Percentiles rank a stretch among this genome's conserved stretches.
These are phyloP conservation scores for Steinernema khuongi DNA, from an alignment of 1,140 invertebrate genomes.

Conservation along the genomic window DNA sequence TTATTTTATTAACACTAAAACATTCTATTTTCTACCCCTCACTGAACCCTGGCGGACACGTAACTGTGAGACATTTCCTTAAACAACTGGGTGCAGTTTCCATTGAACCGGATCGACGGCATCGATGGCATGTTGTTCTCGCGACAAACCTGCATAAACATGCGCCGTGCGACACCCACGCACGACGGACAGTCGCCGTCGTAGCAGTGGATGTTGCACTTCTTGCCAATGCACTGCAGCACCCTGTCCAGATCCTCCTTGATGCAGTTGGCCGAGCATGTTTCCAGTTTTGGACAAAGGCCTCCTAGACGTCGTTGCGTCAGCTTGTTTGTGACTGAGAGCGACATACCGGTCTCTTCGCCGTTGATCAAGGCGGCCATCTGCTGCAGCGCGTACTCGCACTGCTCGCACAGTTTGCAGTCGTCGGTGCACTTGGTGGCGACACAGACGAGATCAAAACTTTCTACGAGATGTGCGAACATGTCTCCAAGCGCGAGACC, in stretches of 20 bases:
- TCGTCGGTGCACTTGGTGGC: constrained; percentile 33
- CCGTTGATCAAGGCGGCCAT: constrained; percentile 34
- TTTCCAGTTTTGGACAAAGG: constrained; percentile 31
- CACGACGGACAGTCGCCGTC: constrained; percentile 36
- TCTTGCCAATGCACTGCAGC: constrained; percentile 25
- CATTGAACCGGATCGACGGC: neutral
- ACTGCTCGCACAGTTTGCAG: constrained; percentile 27
- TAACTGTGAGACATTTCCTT: neutral
- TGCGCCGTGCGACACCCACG: constrained; percentile 8
- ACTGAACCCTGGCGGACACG: no score
- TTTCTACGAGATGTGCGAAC: constrained; percentile 7
- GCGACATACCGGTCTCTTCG: constrained; percentile 17
- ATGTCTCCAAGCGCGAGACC: neutral
- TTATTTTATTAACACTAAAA: no score
- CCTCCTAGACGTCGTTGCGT: constrained; percentile 20
- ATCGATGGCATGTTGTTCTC: constrained; percentile 3
- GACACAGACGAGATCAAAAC: constrained; percentile 36
- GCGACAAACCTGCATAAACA: constrained; percentile 8
- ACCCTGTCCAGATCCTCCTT: constrained; percentile 3
- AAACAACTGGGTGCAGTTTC: neutral
- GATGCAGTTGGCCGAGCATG: constrained; percentile 30
- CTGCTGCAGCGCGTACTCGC: constrained; percentile 35
- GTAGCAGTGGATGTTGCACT: constrained; percentile 36
- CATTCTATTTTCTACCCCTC: no score
- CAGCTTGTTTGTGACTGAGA: neutral